These are phyloP conservation scores for Phaedon cochleariae DNA, from an alignment of 2,888 invertebrate genomes.

Conservation along the genomic window DNA sequence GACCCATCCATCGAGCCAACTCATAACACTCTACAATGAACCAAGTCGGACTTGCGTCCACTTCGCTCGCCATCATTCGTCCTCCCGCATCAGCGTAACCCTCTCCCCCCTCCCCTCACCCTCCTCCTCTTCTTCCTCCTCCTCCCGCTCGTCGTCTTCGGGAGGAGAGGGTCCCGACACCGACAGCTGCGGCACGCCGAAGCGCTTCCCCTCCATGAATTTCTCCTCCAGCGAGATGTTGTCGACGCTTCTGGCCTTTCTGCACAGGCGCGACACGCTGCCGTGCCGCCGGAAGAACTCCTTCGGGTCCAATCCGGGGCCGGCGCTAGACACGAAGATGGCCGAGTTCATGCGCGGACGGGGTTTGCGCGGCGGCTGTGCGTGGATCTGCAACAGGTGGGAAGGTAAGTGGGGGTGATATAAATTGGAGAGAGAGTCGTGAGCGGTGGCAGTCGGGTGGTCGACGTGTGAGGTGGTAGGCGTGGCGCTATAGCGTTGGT, in stretches of 20 bases:
- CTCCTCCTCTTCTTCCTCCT: constrained; percentile 20
- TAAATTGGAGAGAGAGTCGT: neutral
- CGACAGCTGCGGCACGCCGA: constrained; percentile 75
- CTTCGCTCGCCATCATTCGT: neutral
- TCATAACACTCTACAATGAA: no score
- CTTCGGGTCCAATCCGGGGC: constrained; percentile 79
- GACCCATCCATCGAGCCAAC: no score
- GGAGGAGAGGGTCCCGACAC: constrained; percentile 66
- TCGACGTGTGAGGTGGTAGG: neutral
- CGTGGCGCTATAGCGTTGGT: no score
- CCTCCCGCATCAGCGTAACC: constrained; percentile 34
- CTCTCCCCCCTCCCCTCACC: constrained; percentile 29
- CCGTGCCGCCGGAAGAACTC: constrained; percentile 83
- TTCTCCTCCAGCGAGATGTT: constrained; percentile 70
- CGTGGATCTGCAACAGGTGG: constrained; percentile 43
- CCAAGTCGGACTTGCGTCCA: no score
- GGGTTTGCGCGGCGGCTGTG: constrained; percentile 64
- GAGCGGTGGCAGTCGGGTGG: neutral
- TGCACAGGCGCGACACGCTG: constrained; percentile 80
- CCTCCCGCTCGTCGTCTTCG: constrained; percentile 37
- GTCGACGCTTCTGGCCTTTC: constrained; percentile 81
- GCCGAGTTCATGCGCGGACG: constrained; percentile 86
- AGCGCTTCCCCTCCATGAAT: constrained; percentile 70
- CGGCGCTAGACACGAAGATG: constrained; percentile 81
- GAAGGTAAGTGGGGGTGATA: neutral